Base-by-base conservation (phyloP, 2,113 vertebrate species). In the Poicephalus gulielmi region DNA sequence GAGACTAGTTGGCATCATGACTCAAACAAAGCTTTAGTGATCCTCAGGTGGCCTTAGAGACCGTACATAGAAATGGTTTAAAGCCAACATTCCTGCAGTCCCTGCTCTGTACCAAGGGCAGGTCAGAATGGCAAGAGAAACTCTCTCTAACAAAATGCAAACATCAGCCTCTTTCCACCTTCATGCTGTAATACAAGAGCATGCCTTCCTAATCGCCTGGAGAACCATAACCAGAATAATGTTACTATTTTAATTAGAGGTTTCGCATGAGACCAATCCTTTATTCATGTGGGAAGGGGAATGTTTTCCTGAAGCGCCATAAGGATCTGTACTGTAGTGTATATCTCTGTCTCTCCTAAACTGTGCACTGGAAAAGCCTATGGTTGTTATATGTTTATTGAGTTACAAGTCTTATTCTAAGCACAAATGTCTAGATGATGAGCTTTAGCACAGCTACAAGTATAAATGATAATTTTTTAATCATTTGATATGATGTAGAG, bases 121-220 rank as follows among this genome's bases (percentile, higher is more conserved):
- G 77, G 60, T 89, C 76, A 94, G 66, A 82, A 87, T 92, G 27
- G 67, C 47, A 64, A 43, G 81, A 79, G 73, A 87, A 95, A 81
- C 50, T 86, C 47, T 78, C 33, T 73, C 67, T 83, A 74, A 49
- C 49, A 70, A 92, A 86, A 92, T 46, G 46, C 37, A 85, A 60
- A 71, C 78, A 79, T 69, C 46, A 90, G 37, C 63, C 10, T 83
- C 62, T 90, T 88, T 90, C 57, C 70, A 74, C n/a, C 7, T 94
- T 90, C 44, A 27, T 25, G 20, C n/a, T 75, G 55, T 90, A 89
- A 82, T 64, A 85, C 55, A 89, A 76, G 18, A 82, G 5, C 7
- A 15, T 64, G 22, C 44, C 64, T 76, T 92, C 43, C 55, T 81
- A 80, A 63, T 86, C 50, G 67, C 55, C 35, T 59, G 43, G 33